Evolutionary conservation across 1,140 invertebrate species (phyloP).

Genomic region (Penaeus chinensis): DNA sequence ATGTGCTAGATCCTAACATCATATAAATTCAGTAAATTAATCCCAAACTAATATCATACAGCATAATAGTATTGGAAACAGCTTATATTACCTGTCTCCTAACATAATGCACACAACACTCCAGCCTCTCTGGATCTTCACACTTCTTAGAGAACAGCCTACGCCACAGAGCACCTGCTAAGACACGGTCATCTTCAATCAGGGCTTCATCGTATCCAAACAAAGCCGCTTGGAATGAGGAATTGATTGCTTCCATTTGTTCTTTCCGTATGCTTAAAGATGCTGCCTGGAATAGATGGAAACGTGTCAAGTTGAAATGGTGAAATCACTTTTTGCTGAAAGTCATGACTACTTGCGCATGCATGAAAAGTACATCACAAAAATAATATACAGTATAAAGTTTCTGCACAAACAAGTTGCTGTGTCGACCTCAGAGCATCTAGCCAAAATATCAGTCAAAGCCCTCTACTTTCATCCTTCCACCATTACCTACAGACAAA

Average conservation of each 20-base stretch:
- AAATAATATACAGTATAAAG: not conserved
- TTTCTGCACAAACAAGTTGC: not conserved
- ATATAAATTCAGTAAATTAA: too few species aligned
- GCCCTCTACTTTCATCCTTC: too few species aligned
- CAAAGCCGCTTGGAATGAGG: constrained; percentile 85
- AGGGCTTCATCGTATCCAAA: constrained; percentile 89
- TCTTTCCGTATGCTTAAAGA: constrained; percentile 63
- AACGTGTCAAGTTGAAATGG: constrained; percentile 14
- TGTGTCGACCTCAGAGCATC: not conserved
- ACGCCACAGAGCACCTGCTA: constrained; percentile 87
- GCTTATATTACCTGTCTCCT: constrained; percentile 65
- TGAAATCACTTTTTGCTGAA: not conserved
- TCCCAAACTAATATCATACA: too few species aligned
- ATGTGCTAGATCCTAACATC: too few species aligned
- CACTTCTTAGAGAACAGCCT: constrained; percentile 75
- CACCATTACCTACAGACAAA: too few species aligned
- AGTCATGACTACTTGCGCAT: too few species aligned
- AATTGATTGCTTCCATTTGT: constrained; percentile 71
- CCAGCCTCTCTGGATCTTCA: constrained; percentile 62
- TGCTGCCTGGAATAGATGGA: constrained; percentile 36
- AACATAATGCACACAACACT: constrained; percentile 65
- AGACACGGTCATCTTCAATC: constrained; percentile 76
- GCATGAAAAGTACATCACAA: too few species aligned
- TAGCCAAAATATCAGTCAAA: not conserved
- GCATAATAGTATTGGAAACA: too few species aligned